These are phyloP conservation scores for Jaculus jaculus DNA, from an alignment of 2,113 vertebrate species.

Conservation along the genomic window DNA sequence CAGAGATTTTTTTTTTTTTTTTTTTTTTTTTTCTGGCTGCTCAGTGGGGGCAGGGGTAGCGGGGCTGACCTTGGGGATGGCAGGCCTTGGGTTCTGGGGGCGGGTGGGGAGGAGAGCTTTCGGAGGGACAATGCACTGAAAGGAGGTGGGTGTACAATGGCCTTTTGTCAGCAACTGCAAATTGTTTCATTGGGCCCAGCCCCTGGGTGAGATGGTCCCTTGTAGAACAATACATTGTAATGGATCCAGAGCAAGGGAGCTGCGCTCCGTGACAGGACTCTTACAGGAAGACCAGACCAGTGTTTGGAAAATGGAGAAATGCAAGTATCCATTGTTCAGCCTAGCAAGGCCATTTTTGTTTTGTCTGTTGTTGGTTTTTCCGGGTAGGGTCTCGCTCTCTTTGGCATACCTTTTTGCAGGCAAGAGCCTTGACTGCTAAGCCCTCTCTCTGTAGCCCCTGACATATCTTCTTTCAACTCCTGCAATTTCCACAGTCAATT, in stretches of 20 bases:
- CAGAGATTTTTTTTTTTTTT: too few species aligned
- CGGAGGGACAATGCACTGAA: background rate
- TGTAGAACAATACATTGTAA: background rate
- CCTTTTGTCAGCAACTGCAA: background rate
- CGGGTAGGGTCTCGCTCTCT: too few species aligned
- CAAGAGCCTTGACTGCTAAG: too few species aligned
- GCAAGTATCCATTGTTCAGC: background rate
- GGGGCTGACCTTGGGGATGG: background rate
- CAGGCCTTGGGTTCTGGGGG: background rate
- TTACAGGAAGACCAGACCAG: background rate
- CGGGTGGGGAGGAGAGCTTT: background rate
- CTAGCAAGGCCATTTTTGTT: background rate
- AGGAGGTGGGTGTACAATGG: background rate
- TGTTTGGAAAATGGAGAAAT: background rate
- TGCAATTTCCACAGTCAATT: background rate
- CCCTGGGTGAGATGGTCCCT: background rate
- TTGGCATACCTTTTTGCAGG: too few species aligned
- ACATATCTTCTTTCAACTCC: background rate
- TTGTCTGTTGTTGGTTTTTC: too few species aligned
- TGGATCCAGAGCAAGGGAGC: background rate
- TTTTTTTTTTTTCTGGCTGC: background rate
- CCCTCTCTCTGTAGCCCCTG: too few species aligned
- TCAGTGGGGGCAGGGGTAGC: rapidly evolving
- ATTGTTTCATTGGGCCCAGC: background rate
- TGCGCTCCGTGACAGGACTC: background rate